These are phyloP conservation scores for Heterocephalus glaber DNA, from an alignment of 2,113 vertebrate species.

Conservation along the genomic window DNA sequence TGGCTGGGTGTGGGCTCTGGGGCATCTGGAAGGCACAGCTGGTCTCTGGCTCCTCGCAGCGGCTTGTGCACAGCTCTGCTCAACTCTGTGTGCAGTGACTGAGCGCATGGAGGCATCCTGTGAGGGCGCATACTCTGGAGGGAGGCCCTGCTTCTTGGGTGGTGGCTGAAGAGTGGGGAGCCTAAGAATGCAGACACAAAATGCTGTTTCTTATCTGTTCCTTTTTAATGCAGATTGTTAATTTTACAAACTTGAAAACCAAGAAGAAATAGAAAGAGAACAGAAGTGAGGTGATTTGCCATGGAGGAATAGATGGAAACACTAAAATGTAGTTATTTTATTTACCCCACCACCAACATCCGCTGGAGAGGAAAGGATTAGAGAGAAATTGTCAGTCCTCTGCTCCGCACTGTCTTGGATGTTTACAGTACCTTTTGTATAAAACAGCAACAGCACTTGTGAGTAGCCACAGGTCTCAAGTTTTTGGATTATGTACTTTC, in stretches of 20 bases:
- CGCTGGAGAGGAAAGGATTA: background rate
- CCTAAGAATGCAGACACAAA: background rate
- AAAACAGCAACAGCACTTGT: background rate
- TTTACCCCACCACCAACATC: background rate
- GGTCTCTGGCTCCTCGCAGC: background rate
- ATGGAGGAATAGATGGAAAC: background rate
- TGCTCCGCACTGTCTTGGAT: background rate
- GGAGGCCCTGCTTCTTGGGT: background rate
- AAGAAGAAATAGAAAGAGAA: background rate
- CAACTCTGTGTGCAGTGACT: fast-evolving
- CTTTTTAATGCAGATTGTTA: background rate
- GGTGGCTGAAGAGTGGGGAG: background rate
- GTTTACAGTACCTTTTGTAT: background rate
- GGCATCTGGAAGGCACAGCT: background rate
- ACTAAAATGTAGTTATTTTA: background rate
- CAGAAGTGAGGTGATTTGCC: background rate
- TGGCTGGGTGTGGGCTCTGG: fast-evolving
- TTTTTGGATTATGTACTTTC: background rate
- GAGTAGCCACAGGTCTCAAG: background rate
- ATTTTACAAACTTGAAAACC: background rate
- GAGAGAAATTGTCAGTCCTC: background rate
- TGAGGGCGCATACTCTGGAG: background rate
- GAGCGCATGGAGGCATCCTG: fast-evolving
- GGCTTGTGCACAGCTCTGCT: background rate
- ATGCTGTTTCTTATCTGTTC: background rate